phyloP scores from a whole-genome alignment of 1,140 invertebrate species.

The Drosophila sulfurigaster region DNA sequence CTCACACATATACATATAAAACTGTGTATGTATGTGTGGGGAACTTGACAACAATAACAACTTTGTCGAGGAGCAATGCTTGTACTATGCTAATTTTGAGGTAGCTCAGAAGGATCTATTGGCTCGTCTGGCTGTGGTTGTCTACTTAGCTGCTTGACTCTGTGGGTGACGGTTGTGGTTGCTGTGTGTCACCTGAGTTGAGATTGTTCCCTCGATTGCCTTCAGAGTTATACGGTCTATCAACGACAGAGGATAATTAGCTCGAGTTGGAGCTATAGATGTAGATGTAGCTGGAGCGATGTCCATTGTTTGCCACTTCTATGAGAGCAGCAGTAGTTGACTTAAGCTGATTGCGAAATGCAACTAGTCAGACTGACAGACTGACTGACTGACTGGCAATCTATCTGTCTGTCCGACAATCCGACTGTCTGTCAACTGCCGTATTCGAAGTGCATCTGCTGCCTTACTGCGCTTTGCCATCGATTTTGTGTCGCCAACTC shows the following conservation, averaged over 20 bases:
- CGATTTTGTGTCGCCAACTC: slow-evolving; percentile 58
- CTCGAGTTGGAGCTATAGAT: slow-evolving; percentile 25
- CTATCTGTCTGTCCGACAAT: background rate
- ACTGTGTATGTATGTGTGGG: background rate
- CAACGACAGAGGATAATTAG: slow-evolving; percentile 62
- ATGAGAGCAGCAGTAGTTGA: slow-evolving; percentile 26
- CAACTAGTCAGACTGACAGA: background rate
- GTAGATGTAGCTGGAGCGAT: background rate
- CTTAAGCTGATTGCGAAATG: slow-evolving; percentile 43
- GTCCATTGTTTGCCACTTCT: slow-evolving; percentile 10
- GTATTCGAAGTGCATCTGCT: slow-evolving; percentile 18
- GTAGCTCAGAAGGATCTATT: background rate
- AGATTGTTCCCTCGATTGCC: slow-evolving; percentile 56
- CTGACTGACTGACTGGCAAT: background rate
- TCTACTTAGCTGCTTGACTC: slow-evolving; percentile 24
- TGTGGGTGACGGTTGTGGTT: slow-evolving; percentile 12
- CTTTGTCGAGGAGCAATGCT: background rate
- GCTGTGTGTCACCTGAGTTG: slow-evolving; percentile 33
- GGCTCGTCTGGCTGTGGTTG: slow-evolving; percentile 24
- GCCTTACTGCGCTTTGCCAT: slow-evolving; percentile 37
- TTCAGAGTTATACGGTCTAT: slow-evolving; percentile 30
- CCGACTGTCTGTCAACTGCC: background rate
- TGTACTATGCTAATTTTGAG: slow-evolving; percentile 23
- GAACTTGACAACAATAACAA: slow-evolving; percentile 17
- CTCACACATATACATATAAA: background rate